A percentile compares a stretch with the other conserved stretches of the same genome.
Evolutionary conservation across 2,888 invertebrate species (phyloP).

Genomic region (Pelosia muscerda): DNA sequence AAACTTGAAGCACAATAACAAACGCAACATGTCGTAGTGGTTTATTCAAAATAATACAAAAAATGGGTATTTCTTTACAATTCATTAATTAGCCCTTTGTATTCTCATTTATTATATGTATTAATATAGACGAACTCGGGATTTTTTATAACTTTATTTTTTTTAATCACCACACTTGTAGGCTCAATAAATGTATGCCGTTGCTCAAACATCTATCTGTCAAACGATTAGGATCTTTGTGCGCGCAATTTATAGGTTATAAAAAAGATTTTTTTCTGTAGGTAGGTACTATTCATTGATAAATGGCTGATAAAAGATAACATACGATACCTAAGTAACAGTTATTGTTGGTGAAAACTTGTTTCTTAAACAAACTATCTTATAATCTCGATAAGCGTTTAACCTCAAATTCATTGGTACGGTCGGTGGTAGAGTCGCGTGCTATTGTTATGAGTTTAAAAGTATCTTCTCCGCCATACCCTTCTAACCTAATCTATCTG

Average conservation of each 20-base stretch:
- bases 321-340: conserved; percentile 31
- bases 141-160: too few relatives aligned
- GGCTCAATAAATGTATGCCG: conserved; percentile 39
- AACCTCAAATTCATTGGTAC: neutral
- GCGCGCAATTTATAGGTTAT: conserved; percentile 37
- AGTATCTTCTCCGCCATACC: neutral
- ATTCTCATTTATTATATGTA: too few relatives aligned
- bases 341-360: conserved; percentile 18
- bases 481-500: neutral
- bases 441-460: neutral
- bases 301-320: conserved; percentile 46
- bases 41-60: too few relatives aligned
- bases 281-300: conserved; percentile 34
- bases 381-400: neutral
- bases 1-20: too few relatives aligned
- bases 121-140: too few relatives aligned
- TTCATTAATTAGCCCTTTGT: too few relatives aligned
- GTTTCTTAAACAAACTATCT: conserved; percentile 6
- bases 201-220: conserved; percentile 45
- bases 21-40: too few relatives aligned
- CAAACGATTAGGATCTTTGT: conserved; percentile 46
- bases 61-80: too few relatives aligned
- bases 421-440: neutral
- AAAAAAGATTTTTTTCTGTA: conserved; percentile 40
- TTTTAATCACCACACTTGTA: neutral